Base-by-base conservation (phyloP, 2,113 vertebrate species). In the Tamias sibiricus region DNA sequence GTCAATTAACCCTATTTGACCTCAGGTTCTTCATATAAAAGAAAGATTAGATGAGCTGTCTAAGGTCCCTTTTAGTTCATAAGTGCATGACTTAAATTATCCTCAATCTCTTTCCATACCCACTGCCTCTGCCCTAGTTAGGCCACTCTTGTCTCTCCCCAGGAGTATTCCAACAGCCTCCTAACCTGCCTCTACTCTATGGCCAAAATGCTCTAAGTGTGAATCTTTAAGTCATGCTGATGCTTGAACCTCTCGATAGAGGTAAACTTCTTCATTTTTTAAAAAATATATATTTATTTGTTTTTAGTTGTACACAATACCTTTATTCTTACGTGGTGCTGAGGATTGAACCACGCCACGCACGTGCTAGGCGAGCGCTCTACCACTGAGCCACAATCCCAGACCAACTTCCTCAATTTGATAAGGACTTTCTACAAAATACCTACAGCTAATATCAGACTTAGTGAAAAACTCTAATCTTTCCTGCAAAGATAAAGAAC, bases 1-100 rank as follows among this genome's bases (percentile, higher is more conserved):
- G 44, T 94, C 59, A 83, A 7, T 92, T 87, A 97, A 87, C 49
- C 19, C 28, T 74, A n/a, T 87, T 17, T 81, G 91, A 80, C 71
- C 57, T 95, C 81, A 64, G 69, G 62, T 10, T 94, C 40, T 90
- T 82, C 47, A 28, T 69, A 68, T n/a, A 35, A 57, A 71, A 87
- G 42, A 52, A 64, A 79, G 9, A 88, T 71, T 49, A 90, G 64
- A 37, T 9, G 17, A 87, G 62, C 22, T 69, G 10, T 47, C 47
- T 47, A 66, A 66, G 22, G 8, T 71, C 26, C 52, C 16, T 85
- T 81, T 92, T 40, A n/a, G 30, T 80, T 66, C 4, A 17, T 84
- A 81, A 84, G 5, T 54, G 57, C 52, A 42, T 76, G 52, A 66
- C 68, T 93, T 69, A 80, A 74, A 69, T 74, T 64, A 77, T 62